Base-by-base conservation (phyloP, 2,113 vertebrate species). In the Tragulus kanchil region DNA sequence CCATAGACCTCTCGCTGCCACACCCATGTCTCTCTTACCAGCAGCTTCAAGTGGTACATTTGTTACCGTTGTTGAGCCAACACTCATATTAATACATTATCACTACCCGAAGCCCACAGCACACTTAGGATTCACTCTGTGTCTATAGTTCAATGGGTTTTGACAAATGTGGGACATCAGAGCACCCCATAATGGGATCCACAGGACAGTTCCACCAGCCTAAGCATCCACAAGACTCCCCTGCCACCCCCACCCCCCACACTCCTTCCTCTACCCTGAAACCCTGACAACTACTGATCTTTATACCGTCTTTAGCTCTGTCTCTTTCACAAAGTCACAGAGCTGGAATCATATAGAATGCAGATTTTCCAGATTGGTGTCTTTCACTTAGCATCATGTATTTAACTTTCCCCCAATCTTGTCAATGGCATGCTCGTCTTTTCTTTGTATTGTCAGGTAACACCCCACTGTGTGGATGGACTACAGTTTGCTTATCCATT, bases 61-160 rank as follows among this genome's bases (percentile, higher is more conserved):
- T 61, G 42, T 13, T 5, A 15, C 17, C 28, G 31, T 0, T 0
- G 9, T 9, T 31, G n/a, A 58, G 28, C 19, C 36, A 9, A 14
- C 10, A 0, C 0, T 25, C 26, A 82, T 6, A 78, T 0, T 28
- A 31, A 85, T 2, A 81, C 2, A 8, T 12, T 9, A 36, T 21
- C 0, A 36, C 19, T 31, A 36, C 23, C 31, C 2, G 1, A 45
- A 71, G 31, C 26, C 65, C 54, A 17, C 0, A 16, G 8, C 17
- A 21, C 12, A 12, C 21, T 2, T 25, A 45, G 12, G 28, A 19
- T 10, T 77, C 77, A 31, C 25, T 31, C 31, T 21, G 10, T 23
- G 15, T 64, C 11, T 58, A 19, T 6, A 48, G 62, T 31, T 73
- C 50, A 42, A 3, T 0, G 54, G n/a, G 8, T 54, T 12, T 16